phyloP scores from a whole-genome alignment of 1,140 invertebrate genomes.

The Thalassaphorura encarpata region DNA sequence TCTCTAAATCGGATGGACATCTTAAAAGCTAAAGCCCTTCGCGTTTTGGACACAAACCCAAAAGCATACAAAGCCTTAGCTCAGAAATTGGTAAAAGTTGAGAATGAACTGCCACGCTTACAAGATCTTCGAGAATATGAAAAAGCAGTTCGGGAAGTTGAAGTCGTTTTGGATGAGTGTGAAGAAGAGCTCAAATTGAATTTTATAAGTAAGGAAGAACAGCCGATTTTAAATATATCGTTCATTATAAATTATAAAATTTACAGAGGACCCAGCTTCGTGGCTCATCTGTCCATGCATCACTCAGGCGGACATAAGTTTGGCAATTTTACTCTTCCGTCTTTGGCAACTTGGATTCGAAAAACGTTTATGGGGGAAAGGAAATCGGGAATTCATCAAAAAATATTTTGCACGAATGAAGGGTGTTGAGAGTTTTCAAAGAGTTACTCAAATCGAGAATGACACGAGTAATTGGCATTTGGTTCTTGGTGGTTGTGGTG shows the following conservation, averaged over 20 bases:
- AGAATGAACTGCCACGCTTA: slow-evolving; percentile 21
- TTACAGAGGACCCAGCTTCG: slow-evolving; percentile 39
- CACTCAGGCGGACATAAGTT: slow-evolving; percentile 59
- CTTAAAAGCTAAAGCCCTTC: slow-evolving; percentile 13
- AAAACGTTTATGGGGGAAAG: slow-evolving; percentile 52
- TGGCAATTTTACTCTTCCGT: slow-evolving; percentile 58
- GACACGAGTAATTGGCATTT: too few species aligned
- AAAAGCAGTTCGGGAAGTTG: slow-evolving; percentile 32
- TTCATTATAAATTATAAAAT: neutral
- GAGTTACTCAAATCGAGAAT: slow-evolving; percentile 44
- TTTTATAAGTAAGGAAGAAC: slow-evolving; percentile 24
- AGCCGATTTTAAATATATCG: neutral
- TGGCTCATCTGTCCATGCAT: slow-evolving; percentile 62
- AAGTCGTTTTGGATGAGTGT: slow-evolving; percentile 34
- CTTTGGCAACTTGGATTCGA: slow-evolving; percentile 57
- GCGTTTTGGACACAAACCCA: slow-evolving; percentile 23
- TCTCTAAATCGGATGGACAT: slow-evolving; percentile 17
- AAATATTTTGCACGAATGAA: slow-evolving; percentile 54
- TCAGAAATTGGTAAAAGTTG: slow-evolving; percentile 29
- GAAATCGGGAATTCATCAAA: slow-evolving; percentile 52
- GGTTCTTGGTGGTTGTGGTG: too few species aligned
- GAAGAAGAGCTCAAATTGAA: slow-evolving; percentile 31
- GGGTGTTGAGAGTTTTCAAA: slow-evolving; percentile 50
- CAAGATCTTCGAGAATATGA: slow-evolving; percentile 32
- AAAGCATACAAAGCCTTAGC: slow-evolving; percentile 34